Conservation (phyloP, 2,888 invertebrate genomes). For the Megalurothrips usitatus region DNA sequence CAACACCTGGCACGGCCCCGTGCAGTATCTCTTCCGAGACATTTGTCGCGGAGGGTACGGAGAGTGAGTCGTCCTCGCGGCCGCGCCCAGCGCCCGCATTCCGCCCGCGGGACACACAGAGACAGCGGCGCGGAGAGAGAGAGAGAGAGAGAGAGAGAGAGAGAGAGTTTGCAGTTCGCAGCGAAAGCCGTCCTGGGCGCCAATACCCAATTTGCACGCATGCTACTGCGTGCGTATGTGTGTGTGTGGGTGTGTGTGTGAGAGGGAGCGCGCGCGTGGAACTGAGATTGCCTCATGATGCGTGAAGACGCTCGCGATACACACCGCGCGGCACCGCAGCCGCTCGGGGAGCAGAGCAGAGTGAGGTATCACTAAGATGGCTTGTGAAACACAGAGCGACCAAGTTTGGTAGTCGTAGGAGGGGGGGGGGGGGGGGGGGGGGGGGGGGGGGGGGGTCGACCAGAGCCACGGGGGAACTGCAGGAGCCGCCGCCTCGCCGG, state of each 20-base stretch:
- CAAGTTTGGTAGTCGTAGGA: neutral
- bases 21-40: neutral
- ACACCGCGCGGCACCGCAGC: too few relatives aligned
- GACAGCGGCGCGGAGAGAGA: neutral
- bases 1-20: too few relatives aligned
- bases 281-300: slow-evolving; percentile 8
- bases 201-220: neutral
- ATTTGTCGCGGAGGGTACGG: neutral
- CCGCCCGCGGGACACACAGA: neutral
- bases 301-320: neutral
- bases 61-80: neutral
- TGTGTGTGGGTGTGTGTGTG: neutral
- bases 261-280: neutral
- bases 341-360: neutral
- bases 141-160: neutral
- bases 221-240: neutral
- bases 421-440: neutral
- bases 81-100: neutral
- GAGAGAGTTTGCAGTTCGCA: neutral
- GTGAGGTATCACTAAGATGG: neutral
- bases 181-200: neutral
- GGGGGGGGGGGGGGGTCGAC: neutral
- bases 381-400: neutral
- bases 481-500: too few relatives aligned
- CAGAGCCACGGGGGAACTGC: too few relatives aligned